phyloP scores from a whole-genome alignment of 2,797 vertebrate species.

The Clangula hyemalis region DNA sequence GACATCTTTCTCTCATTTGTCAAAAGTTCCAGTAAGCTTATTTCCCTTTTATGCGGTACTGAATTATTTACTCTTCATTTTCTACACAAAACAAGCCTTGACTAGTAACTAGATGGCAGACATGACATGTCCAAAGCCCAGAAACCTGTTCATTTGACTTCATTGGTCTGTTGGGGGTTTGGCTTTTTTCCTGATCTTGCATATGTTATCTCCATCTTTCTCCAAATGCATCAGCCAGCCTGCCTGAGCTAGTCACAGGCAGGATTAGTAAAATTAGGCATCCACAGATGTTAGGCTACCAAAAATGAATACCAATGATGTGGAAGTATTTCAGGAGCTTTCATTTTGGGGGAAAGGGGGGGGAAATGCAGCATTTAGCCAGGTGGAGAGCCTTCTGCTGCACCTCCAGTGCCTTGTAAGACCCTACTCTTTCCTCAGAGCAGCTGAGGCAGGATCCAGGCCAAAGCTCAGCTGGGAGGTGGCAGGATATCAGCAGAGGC shows the following conservation, averaged over 20 bases:
- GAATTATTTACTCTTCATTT: slow-evolving; percentile 54
- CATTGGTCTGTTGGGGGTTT: slow-evolving; percentile 44
- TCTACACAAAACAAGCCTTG: slow-evolving; percentile 34
- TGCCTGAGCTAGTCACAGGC: slow-evolving; percentile 56
- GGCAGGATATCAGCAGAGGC: neutral
- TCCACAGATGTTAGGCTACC: slow-evolving; percentile 35
- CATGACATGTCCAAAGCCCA: slow-evolving; percentile 44
- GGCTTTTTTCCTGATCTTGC: slow-evolving; percentile 50
- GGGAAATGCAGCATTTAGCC: neutral
- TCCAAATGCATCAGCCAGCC: slow-evolving; percentile 6
- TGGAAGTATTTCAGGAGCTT: neutral
- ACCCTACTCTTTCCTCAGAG: neutral
- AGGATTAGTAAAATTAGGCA: slow-evolving; percentile 46
- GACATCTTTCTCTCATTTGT: slow-evolving; percentile 49
- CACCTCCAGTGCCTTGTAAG: neutral
- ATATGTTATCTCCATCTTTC: slow-evolving; percentile 53
- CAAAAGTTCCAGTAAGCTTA: slow-evolving; percentile 37
- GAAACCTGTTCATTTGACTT: slow-evolving; percentile 36
- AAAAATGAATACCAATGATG: slow-evolving; percentile 1
- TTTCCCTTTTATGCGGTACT: slow-evolving; percentile 54
- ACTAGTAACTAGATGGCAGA: slow-evolving; percentile 61
- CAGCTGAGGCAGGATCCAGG: neutral
- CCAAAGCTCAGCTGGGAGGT: neutral
- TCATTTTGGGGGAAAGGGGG: neutral
- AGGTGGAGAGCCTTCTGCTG: neutral